Percentiles rank a stretch among this genome's conserved stretches.
These are phyloP conservation scores for Nezara viridula DNA, from an alignment of 2,888 invertebrate species.

Conservation along the genomic window DNA sequence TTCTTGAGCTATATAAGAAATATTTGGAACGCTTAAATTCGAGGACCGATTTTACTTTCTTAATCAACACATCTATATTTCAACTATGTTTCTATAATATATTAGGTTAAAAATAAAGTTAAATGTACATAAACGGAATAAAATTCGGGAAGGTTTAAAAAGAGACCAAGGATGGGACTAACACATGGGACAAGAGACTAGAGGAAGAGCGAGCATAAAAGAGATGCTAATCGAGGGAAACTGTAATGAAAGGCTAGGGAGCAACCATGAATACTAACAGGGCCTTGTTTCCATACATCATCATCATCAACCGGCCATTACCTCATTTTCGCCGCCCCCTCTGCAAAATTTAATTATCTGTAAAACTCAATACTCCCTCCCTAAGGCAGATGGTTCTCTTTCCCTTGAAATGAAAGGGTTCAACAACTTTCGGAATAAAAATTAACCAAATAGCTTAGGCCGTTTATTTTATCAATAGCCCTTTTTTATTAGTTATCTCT, in stretches of 20 bases:
- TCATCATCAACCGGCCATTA: constrained; percentile 60
- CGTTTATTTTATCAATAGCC: background rate
- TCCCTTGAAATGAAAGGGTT: constrained; percentile 57
- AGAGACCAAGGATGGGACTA: background rate
- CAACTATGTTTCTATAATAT: too few species aligned
- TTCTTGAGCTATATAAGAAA: too few species aligned
- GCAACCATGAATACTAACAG: constrained; percentile 58
- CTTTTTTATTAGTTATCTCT: background rate
- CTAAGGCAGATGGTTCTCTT: constrained; percentile 58
- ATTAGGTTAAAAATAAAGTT: background rate
- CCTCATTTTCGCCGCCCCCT: constrained; percentile 54
- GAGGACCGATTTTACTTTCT: too few species aligned
- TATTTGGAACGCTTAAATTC: too few species aligned
- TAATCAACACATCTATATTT: too few species aligned
- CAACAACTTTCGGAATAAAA: constrained; percentile 51
- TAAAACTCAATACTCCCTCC: constrained; percentile 59
- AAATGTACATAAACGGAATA: background rate
- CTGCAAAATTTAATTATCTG: constrained; percentile 59
- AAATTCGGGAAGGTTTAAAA: background rate
- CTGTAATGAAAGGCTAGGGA: constrained; percentile 59
- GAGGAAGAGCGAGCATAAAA: constrained; percentile 54
- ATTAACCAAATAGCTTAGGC: constrained; percentile 43
- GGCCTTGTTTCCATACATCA: constrained; percentile 59
- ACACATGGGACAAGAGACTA: constrained; percentile 37
- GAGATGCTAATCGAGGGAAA: constrained; percentile 58